phyloP scores from a whole-genome alignment of 2,113 vertebrate genomes.

The Epinephelus cyanopodus region DNA sequence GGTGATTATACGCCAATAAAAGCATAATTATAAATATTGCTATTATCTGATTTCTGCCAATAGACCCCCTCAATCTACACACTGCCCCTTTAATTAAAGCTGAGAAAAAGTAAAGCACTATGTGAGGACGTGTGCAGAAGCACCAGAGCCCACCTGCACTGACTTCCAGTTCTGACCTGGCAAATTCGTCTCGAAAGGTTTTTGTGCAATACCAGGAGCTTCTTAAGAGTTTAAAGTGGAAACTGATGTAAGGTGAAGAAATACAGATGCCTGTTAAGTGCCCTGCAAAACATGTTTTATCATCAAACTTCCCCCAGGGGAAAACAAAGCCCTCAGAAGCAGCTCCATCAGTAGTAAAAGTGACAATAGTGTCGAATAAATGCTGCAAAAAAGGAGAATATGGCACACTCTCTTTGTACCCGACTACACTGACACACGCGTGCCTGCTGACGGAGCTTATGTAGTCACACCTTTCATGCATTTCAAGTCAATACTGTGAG shows the following conservation, averaged over 20 bases:
- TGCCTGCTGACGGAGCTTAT: conserved; percentile 23
- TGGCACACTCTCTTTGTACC: conserved; percentile 11
- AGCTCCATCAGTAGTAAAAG: conserved; percentile 25
- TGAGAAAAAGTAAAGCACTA: neutral
- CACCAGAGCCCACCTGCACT: neutral
- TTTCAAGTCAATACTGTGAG: conserved; percentile 58
- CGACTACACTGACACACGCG: neutral
- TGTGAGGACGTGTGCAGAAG: neutral
- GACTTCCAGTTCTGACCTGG: conserved; percentile 20
- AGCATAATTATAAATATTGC: too few relatives aligned
- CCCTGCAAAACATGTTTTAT: conserved; percentile 22
- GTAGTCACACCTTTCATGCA: conserved; percentile 37
- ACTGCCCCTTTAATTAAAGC: conserved; percentile 16
- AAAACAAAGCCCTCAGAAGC: conserved; percentile 29
- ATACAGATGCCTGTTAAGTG: conserved; percentile 49
- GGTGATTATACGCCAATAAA: too few relatives aligned
- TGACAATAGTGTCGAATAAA: conserved; percentile 30
- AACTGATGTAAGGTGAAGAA: conserved; percentile 71
- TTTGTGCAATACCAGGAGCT: conserved; percentile 6
- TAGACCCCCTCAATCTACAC: too few relatives aligned
- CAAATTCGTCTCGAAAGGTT: conserved; percentile 2
- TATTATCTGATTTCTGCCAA: too few relatives aligned
- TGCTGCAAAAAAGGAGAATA: conserved; percentile 17
- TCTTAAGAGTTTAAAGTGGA: conserved; percentile 39
- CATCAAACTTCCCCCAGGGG: conserved; percentile 1